Evolutionary conservation across 2,888 invertebrate species (phyloP).

Genomic region (Chloroclysta siterata): DNA sequence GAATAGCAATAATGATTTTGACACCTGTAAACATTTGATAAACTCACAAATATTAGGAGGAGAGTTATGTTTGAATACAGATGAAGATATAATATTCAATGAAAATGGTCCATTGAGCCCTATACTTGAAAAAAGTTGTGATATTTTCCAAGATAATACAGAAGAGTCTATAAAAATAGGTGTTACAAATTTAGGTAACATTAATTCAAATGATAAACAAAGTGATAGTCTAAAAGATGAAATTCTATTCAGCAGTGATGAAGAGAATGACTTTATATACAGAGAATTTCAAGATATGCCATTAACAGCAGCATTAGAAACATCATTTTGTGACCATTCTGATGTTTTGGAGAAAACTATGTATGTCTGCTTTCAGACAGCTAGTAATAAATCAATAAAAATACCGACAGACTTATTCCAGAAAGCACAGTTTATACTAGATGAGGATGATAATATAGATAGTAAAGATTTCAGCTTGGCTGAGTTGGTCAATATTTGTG

Average conservation of each 20-base stretch:
- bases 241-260: constrained; percentile 76
- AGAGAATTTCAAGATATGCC: constrained; percentile 60
- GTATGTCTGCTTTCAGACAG: constrained; percentile 76
- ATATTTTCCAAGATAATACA: constrained; percentile 32
- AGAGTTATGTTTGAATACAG: constrained; percentile 53
- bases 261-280: constrained; percentile 59
- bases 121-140: constrained; percentile 40
- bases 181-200: constrained; percentile 1
- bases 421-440: constrained; percentile 64
- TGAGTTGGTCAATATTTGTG: constrained; percentile 56
- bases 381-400: constrained; percentile 73
- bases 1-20: constrained; percentile 50
- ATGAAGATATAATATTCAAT: constrained; percentile 42
- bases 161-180: constrained; percentile 24
- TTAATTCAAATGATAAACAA: constrained; percentile 23
- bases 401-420: constrained; percentile 61
- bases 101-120: constrained; percentile 42
- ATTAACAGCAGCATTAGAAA: constrained; percentile 68
- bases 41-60: constrained; percentile 66
- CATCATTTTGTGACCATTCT: constrained; percentile 58
- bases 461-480: constrained; percentile 48
- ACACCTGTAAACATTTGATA: constrained; percentile 59
- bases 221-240: constrained; percentile 59
- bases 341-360: constrained; percentile 64
- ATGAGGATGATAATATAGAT: constrained; percentile 42